phyloP scores from a whole-genome alignment of 2,113 vertebrate genomes.

The Anarrhichthys ocellatus region DNA sequence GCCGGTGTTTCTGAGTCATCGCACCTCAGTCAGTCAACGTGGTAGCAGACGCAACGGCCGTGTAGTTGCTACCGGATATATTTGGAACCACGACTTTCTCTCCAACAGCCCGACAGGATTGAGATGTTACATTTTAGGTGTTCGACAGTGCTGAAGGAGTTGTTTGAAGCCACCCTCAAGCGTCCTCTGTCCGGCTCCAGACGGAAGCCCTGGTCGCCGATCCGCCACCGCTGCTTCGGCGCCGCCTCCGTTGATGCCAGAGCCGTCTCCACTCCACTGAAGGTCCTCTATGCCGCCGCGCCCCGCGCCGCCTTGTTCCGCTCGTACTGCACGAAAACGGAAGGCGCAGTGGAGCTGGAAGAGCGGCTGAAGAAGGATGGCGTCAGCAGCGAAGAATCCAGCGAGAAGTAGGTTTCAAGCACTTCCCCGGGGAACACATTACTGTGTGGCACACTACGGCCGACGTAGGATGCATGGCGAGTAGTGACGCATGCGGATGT shows the following conservation, averaged over 20 bases:
- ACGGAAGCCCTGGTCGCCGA: constrained; percentile 60
- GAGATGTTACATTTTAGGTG: constrained; percentile 85
- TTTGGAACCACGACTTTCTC: constrained; percentile 47
- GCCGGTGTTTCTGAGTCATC: constrained; percentile 45
- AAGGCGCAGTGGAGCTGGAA: constrained; percentile 63
- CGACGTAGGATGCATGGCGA: neutral
- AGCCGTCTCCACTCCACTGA: constrained; percentile 30
- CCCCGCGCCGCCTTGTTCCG: constrained; percentile 39
- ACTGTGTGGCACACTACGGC: neutral
- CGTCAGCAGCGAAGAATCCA: constrained; percentile 36
- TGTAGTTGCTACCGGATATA: neutral
- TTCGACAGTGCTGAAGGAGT: constrained; percentile 81
- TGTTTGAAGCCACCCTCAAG: constrained; percentile 76
- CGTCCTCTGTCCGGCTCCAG: constrained; percentile 64
- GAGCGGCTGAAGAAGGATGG: constrained; percentile 77
- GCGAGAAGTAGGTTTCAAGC: constrained; percentile 77
- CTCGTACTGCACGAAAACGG: constrained; percentile 78
- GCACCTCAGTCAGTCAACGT: neutral
- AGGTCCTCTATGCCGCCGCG: constrained; percentile 52
- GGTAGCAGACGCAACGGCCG: accelerated
- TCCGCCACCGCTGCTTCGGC: constrained; percentile 48
- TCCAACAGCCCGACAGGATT: constrained; percentile 69
- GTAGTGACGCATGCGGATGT: constrained; percentile 50
- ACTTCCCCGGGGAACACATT: neutral
- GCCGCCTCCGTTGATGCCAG: constrained; percentile 53